Conservation (phyloP, 2,888 invertebrate species). For the Erebia epiphron region DNA sequence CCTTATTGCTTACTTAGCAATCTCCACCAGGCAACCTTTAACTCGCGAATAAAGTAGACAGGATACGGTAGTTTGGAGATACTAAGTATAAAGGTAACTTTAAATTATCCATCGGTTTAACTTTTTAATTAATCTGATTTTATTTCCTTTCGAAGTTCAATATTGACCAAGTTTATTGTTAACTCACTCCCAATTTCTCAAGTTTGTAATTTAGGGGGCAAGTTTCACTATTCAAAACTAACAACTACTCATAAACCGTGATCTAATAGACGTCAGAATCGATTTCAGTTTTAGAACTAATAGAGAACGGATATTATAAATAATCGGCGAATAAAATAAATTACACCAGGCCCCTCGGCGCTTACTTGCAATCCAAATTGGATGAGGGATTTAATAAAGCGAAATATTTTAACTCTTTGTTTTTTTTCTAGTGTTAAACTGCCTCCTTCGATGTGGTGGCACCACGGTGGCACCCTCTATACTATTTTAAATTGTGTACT, state of each 20-base stretch:
- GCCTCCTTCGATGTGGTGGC: too few species aligned
- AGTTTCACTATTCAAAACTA: slow-evolving; percentile 18
- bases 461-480: too few species aligned
- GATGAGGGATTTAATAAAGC: too few species aligned
- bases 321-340: slow-evolving; percentile 2
- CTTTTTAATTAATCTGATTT: background rate
- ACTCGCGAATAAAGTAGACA: too few species aligned
- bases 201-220: slow-evolving; percentile 19
- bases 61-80: background rate
- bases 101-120: background rate
- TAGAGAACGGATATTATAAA: background rate
- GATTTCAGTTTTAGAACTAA: background rate
- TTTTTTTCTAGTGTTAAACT: background rate
- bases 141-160: slow-evolving; percentile 6
- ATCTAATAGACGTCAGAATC: slow-evolving; percentile 12
- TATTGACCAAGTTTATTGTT: slow-evolving; percentile 6
- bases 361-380: background rate
- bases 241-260: slow-evolving; percentile 1
- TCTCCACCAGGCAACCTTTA: too few species aligned
- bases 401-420: too few species aligned
- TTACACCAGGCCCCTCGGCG: background rate
- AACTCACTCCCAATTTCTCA: slow-evolving; percentile 8
- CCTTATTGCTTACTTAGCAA: too few species aligned
- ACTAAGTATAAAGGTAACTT: background rate
- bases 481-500: too few species aligned